phyloP scores from a whole-genome alignment of 2,797 vertebrate species.

The Fratercula arctica region DNA sequence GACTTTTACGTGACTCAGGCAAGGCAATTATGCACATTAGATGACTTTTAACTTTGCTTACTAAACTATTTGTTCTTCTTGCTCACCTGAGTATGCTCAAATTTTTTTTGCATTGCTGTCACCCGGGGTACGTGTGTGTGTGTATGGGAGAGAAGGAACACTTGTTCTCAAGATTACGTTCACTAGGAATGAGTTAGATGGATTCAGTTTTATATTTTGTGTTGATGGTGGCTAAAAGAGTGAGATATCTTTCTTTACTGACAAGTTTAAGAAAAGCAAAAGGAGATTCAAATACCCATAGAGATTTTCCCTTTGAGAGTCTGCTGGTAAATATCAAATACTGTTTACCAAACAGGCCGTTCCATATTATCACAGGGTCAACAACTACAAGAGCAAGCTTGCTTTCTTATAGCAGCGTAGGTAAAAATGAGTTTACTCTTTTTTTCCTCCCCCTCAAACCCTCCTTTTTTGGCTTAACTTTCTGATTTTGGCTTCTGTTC shows the following conservation, averaged over 20 bases:
- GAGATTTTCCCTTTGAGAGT: not conserved
- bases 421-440: not conserved
- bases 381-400: not conserved
- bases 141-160: not conserved
- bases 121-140: not conserved
- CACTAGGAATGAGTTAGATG: not conserved
- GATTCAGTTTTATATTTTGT: not conserved
- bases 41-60: not conserved
- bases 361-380: not conserved
- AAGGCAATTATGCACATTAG: not conserved
- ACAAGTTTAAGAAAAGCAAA: not conserved
- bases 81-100: not conserved
- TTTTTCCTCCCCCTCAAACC: accelerated
- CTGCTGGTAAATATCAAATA: not conserved
- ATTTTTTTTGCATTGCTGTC: not conserved
- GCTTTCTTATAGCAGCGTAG: not conserved
- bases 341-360: not conserved
- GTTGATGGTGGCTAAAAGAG: not conserved
- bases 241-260: not conserved
- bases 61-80: not conserved
- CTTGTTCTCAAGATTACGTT: not conserved
- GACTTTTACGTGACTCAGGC: not conserved
- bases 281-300: not conserved
- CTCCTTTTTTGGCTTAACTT: not conserved
- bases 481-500: not conserved